Conservation (phyloP, 2,113 vertebrate genomes). For the Scomber japonicus region DNA sequence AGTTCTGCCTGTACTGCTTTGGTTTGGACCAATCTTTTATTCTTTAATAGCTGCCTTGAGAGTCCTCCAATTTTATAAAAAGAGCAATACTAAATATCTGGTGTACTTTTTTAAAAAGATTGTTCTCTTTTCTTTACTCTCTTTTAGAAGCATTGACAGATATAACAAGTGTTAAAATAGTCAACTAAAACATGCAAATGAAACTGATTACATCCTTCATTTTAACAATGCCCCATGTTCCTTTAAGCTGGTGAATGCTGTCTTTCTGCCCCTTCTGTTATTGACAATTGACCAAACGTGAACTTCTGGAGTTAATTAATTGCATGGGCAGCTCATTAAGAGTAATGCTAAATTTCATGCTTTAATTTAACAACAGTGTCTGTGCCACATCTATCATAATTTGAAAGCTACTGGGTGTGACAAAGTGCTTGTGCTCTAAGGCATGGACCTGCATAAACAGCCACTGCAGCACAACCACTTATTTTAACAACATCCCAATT, state of each 20-base stretch:
- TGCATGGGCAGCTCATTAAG: constrained; percentile 70
- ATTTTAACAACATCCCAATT: constrained; percentile 52
- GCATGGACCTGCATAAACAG: constrained; percentile 55
- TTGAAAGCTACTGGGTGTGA: constrained; percentile 63
- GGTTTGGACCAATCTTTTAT: neutral
- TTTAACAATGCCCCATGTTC: neutral
- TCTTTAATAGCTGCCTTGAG: neutral
- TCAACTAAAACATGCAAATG: too few relatives aligned
- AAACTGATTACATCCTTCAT: too few relatives aligned
- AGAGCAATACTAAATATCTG: too few relatives aligned
- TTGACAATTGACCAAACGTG: constrained; percentile 63
- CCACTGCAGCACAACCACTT: constrained; percentile 34
- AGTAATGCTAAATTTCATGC: constrained; percentile 64
- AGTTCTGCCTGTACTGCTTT: neutral
- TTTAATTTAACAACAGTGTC: constrained; percentile 72
- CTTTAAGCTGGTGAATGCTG: constrained; percentile 16
- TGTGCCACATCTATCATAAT: constrained; percentile 76
- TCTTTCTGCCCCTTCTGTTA: constrained; percentile 11
- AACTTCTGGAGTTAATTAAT: constrained; percentile 78
- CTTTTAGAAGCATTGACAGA: too few relatives aligned
- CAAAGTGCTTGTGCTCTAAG: constrained; percentile 47
- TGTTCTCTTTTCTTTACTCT: too few relatives aligned
- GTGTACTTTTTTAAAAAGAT: too few relatives aligned
- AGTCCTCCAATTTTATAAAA: too few relatives aligned
- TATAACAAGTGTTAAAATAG: too few relatives aligned